Percentiles rank a stretch among this genome's conserved stretches.
Evolutionary conservation across 2,888 invertebrate species (phyloP).

Genomic region (Scaeva pyrastri): DNA sequence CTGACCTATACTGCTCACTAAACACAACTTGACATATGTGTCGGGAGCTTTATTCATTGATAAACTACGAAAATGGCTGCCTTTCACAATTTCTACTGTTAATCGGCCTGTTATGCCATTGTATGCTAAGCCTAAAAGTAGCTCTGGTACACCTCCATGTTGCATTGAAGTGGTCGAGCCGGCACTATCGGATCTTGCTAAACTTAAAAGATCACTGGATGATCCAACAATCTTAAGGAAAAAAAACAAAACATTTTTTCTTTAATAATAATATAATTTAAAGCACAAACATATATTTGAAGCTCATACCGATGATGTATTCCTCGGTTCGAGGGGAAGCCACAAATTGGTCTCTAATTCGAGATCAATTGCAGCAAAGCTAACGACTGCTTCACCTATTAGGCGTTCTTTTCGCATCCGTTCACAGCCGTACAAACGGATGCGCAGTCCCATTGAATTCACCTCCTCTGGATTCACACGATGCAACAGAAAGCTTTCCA

Average conservation of each 20-base stretch:
- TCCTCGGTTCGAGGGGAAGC: slow-evolving; percentile 92
- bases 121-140: slow-evolving; percentile 94
- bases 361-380: slow-evolving; percentile 94
- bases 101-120: slow-evolving; percentile 96
- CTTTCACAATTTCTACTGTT: slow-evolving; percentile 92
- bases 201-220: slow-evolving; percentile 88
- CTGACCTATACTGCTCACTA: slow-evolving; percentile 96
- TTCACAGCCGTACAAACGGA: slow-evolving; percentile 96
- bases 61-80: slow-evolving; percentile 89
- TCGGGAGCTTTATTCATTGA: slow-evolving; percentile 93
- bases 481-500: slow-evolving; percentile 95
- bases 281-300: background rate
- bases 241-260: background rate
- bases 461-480: slow-evolving; percentile 98
- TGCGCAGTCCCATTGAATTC: slow-evolving; percentile 94
- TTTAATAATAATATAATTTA: background rate
- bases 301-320: slow-evolving; percentile 85
- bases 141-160: slow-evolving; percentile 95
- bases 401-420: slow-evolving; percentile 96
- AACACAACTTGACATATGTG: slow-evolving; percentile 96
- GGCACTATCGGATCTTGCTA: slow-evolving; percentile 96
- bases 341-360: slow-evolving; percentile 96
- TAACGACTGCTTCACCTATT: slow-evolving; percentile 95
- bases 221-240: slow-evolving; percentile 85
- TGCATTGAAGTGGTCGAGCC: slow-evolving; percentile 96